These are phyloP conservation scores for Pedetes capensis DNA, from an alignment of 2,113 vertebrate genomes.

Conservation along the genomic window DNA sequence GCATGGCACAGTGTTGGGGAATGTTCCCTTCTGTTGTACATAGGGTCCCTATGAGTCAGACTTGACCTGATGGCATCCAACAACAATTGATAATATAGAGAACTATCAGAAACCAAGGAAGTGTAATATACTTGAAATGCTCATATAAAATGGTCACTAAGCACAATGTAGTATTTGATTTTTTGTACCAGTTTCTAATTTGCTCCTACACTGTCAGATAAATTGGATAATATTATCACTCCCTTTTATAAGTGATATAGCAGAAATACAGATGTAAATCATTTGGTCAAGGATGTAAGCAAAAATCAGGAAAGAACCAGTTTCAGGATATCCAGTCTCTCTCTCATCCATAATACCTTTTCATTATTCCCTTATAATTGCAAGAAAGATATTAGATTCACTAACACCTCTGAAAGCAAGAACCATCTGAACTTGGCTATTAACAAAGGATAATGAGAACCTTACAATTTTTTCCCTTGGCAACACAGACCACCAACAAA, in stretches of 20 bases:
- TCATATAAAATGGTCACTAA: background rate
- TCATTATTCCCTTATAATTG: background rate
- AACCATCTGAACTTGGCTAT: background rate
- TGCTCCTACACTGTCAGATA: background rate
- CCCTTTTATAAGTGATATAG: background rate
- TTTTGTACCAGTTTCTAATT: background rate
- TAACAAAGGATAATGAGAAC: background rate
- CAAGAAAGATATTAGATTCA: background rate
- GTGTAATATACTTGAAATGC: background rate
- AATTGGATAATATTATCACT: background rate
- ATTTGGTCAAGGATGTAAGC: background rate
- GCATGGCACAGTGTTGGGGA: too few species aligned
- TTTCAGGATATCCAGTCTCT: background rate
- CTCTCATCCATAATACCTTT: background rate
- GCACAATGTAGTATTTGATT: background rate
- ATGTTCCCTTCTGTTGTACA: too few species aligned
- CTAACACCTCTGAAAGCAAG: background rate
- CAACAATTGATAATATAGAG: too few species aligned
- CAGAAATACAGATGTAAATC: background rate
- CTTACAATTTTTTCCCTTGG: background rate
- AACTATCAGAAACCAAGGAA: slow-evolving; percentile 12
- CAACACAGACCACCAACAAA: background rate
- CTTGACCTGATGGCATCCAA: too few species aligned
- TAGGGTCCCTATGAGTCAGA: too few species aligned
- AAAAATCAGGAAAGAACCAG: background rate